Conservation (phyloP, 2,797 vertebrate species). For the Tarsius wallacei region DNA sequence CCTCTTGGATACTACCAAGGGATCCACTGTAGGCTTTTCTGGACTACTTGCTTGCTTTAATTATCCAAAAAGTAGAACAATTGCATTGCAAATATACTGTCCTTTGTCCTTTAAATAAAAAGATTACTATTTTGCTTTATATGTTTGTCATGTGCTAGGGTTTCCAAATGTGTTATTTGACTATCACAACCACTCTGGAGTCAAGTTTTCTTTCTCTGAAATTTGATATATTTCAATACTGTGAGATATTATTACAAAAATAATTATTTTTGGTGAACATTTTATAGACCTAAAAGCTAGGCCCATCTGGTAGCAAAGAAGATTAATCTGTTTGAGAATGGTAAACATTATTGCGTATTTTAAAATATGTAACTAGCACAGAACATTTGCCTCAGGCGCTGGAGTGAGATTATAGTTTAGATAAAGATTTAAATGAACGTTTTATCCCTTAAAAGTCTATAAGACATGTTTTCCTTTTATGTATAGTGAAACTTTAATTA, state of each 20-base stretch:
- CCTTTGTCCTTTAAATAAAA: not conserved
- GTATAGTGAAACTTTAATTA: conserved; percentile 12
- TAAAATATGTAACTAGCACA: conserved; percentile 46
- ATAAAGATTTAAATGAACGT: conserved; percentile 45
- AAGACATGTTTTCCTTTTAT: not conserved
- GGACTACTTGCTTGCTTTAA: not conserved
- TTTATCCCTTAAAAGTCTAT: not conserved
- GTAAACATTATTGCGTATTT: conserved; percentile 61
- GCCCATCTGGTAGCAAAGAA: conserved; percentile 52
- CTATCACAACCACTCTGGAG: not conserved
- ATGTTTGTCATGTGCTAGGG: not conserved
- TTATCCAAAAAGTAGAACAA: not conserved
- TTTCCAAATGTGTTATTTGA: not conserved
- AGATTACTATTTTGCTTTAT: not conserved
- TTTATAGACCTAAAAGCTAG: conserved; percentile 46
- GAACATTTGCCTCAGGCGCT: conserved; percentile 7
- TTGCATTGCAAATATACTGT: not conserved
- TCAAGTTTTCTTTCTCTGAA: conserved; percentile 49
- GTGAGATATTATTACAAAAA: conserved; percentile 19
- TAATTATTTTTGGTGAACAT: conserved; percentile 39
- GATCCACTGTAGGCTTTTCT: not conserved
- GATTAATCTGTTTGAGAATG: conserved; percentile 52
- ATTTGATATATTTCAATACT: conserved; percentile 13
- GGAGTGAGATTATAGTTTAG: not conserved
- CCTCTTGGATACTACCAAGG: not conserved